Conservation (phyloP, 92 coral and sea anemone species). For the Diadumene lineata region DNA sequence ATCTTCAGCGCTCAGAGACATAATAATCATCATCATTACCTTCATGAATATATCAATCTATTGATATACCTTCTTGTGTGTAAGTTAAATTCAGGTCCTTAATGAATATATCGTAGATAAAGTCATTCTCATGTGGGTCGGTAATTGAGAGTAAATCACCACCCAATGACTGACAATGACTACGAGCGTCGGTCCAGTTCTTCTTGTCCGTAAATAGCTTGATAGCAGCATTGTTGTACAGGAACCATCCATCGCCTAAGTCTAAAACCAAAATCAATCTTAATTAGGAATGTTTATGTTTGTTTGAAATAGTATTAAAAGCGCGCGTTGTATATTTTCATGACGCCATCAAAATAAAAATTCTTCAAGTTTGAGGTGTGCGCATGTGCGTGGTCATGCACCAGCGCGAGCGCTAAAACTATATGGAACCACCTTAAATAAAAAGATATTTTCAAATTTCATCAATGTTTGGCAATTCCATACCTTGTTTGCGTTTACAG, state of each 20-base stretch:
- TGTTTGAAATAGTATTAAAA: neutral
- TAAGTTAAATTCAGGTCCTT: constrained; percentile 1
- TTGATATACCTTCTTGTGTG: neutral
- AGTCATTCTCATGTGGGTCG: constrained; percentile 5
- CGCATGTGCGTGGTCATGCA: no score
- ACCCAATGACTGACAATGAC: neutral
- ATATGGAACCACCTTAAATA: no score
- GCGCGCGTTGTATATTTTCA: neutral
- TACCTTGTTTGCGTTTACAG: neutral
- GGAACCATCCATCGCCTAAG: constrained; percentile 10
- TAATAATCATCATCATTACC: neutral
- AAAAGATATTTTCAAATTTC: neutral
- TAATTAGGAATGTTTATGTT: neutral
- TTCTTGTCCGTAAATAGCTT: neutral
- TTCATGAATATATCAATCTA: neutral
- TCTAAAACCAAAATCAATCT: neutral
- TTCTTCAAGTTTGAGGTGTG: no score
- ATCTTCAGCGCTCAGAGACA: no score
- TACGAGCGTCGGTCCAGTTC: neutral
- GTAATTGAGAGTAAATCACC: constrained; percentile 9
- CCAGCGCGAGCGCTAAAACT: no score
- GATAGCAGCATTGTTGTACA: constrained; percentile 5
- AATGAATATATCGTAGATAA: neutral
- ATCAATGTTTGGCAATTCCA: neutral
- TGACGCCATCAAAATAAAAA: no score